phyloP scores from a whole-genome alignment of 64 coral and sea anemone genomes.

The Pachyseris speciosa region DNA sequence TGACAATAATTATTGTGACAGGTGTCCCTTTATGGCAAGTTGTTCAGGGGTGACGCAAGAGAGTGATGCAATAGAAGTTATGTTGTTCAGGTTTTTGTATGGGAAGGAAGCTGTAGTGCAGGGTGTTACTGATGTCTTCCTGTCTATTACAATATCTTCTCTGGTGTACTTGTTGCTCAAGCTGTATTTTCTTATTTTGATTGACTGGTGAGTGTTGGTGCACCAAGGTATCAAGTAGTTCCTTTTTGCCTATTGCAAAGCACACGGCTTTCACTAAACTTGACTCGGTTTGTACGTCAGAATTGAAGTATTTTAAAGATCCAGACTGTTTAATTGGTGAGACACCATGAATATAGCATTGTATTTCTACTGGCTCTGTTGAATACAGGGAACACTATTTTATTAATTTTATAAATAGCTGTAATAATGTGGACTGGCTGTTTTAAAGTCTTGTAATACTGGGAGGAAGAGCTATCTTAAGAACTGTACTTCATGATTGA shows the following conservation, averaged over 20 bases:
- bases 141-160: constrained; percentile 68
- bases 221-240: constrained; percentile 47
- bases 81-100: constrained; percentile 55
- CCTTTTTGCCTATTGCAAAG: constrained; percentile 66
- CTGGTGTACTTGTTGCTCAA: constrained; percentile 51
- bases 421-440: background rate
- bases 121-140: constrained; percentile 51
- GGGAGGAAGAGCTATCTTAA: background rate
- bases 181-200: constrained; percentile 65
- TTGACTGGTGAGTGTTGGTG: constrained; percentile 59
- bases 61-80: constrained; percentile 63
- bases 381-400: background rate
- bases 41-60: constrained; percentile 60
- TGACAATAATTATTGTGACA: constrained; percentile 30
- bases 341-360: constrained; percentile 46
- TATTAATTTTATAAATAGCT: background rate
- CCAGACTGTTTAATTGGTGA: constrained; percentile 44
- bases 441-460: background rate
- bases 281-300: constrained; percentile 34
- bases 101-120: constrained; percentile 39
- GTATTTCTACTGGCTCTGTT: constrained; percentile 16
- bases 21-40: constrained; percentile 66
- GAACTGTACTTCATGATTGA: background rate
- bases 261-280: constrained; percentile 37
- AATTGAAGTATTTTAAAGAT: constrained; percentile 53